A percentile compares a stretch with the other conserved stretches of the same genome.
phyloP scores from a whole-genome alignment of 2,888 invertebrate species.

The Pardosa pseudoannulata region DNA sequence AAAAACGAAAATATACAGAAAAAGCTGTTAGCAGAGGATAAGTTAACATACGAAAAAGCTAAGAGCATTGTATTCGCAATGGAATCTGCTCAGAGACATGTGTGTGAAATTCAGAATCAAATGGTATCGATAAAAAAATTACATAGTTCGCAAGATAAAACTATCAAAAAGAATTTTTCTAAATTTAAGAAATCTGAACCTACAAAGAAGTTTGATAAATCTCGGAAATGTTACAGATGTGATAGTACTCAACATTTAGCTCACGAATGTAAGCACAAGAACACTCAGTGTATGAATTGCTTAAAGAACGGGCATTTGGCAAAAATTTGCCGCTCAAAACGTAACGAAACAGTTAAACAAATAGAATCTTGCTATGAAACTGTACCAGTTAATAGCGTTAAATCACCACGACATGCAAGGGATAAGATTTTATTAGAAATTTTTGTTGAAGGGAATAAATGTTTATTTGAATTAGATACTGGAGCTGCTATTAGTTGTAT shows the following conservation, averaged over 20 bases:
- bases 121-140: conserved; percentile 46
- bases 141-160: conserved; percentile 41
- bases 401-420: conserved; percentile 54
- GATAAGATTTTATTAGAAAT: conserved; percentile 54
- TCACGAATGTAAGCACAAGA: conserved; percentile 36
- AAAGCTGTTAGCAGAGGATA: conserved; percentile 49
- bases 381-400: conserved; percentile 51
- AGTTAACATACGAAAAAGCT: conserved; percentile 46
- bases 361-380: conserved; percentile 25
- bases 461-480: conserved; percentile 43
- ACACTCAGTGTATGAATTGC: conserved; percentile 35
- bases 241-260: conserved; percentile 57
- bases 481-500: conserved; percentile 52
- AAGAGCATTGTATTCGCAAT: conserved; percentile 48
- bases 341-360: conserved; percentile 37
- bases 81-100: conserved; percentile 47
- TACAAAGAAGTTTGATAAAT: conserved; percentile 47
- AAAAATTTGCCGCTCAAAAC: conserved; percentile 32
- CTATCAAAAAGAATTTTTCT: conserved; percentile 43
- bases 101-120: conserved; percentile 53
- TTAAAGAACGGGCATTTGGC: conserved; percentile 35
- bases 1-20: conserved; percentile 45
- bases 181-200: conserved; percentile 47
- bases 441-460: conserved; percentile 48
- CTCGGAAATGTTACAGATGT: conserved; percentile 57